phyloP scores from a whole-genome alignment of 2,113 vertebrate species.

The Edolisoma coerulescens region DNA sequence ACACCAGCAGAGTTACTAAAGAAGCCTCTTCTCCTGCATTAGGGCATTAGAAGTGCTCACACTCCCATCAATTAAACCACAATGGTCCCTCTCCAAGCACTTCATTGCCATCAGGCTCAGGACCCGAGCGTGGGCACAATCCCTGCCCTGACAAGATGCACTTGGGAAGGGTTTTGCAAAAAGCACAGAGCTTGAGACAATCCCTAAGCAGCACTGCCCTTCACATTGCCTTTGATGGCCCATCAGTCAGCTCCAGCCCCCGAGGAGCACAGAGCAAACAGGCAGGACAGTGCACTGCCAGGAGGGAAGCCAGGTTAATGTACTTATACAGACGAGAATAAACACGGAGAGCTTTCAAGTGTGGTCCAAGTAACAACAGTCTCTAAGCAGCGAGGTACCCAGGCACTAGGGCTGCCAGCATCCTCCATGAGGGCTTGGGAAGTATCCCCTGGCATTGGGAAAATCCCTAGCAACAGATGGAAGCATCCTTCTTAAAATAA shows the following conservation, averaged over 20 bases:
- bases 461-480: neutral
- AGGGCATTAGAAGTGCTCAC: neutral
- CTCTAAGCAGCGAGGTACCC: neutral
- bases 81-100: neutral
- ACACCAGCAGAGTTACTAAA: neutral
- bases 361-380: neutral
- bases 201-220: neutral
- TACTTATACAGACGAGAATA: accelerated
- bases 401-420: neutral
- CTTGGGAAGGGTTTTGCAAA: neutral
- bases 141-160: accelerated
- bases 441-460: accelerated
- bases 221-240: neutral
- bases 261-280: neutral
- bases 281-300: neutral
- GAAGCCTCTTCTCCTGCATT: neutral
- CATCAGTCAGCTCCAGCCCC: neutral
- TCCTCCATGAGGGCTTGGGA: accelerated
- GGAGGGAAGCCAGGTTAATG: neutral
- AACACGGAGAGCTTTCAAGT: neutral
- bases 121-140: accelerated
- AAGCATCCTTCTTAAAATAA: neutral
- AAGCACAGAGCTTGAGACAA: neutral
- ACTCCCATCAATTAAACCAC: neutral
- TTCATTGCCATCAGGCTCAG: neutral